Evolutionary conservation across 2,888 invertebrate genomes (phyloP), one percentile per base, ranked within the genome.

Genomic region (Pseudococcus longispinus): DNA sequence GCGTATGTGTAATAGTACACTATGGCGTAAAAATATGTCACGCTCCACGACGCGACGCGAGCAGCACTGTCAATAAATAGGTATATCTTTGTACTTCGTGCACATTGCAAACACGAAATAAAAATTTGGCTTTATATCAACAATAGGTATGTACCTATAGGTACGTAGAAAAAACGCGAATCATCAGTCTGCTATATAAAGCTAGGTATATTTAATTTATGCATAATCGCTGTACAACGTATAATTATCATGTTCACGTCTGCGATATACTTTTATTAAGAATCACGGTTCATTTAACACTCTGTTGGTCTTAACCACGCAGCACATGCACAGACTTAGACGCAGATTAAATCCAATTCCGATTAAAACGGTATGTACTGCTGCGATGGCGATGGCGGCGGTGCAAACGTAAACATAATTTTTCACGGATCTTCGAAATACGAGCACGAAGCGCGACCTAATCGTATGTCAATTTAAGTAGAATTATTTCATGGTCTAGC

Each of bases 401-500:
- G 29, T 29, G 15, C 70, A 32, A 70, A 60, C 60, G 70, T 70
- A 70, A 70, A 70, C 29, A 32, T 29, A 70, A 29, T 70, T 29
- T 29, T 26, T 70, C 29, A 29, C 29, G 70, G 29, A 32, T 70
- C 60, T 60, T 60, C 26, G 29, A 70, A 65, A 70, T 70, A 70
- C 13, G 70, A 70, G 6, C 20, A 60, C 60, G n/a, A 55, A 60
- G 60, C 9, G 70, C 70, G 70, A 70, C 29, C 29, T 29, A 70
- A 70, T 70, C 70, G 70, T 70, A 70, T 70, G 70, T 70, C 70
- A 70, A 70, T 70, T 70, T 80, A 42, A 42, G 77, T 42, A 32
- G 42, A 80, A 42, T 80, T 80, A 80, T 80, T 80, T 80, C 77
- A 80, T 42, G 77, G 77, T 80, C 77, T 80, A 42, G 42, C 37